Base-by-base conservation (phyloP, 2,113 vertebrate genomes). In the Rhinolophus sinicus region DNA sequence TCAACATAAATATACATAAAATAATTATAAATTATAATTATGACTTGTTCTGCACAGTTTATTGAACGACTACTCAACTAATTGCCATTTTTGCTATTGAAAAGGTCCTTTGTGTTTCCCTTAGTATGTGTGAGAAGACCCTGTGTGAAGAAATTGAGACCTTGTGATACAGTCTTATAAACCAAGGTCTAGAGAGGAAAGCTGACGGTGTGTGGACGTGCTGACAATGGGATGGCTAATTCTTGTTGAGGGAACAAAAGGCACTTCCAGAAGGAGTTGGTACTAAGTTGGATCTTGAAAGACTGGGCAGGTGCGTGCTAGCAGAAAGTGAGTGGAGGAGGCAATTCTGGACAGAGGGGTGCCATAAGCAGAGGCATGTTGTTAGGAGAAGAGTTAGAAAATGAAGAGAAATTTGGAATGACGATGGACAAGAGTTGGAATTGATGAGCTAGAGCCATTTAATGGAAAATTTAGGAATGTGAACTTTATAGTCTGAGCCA, bases 1-100 rank as follows among this genome's bases (percentile, higher is more conserved):
- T 89, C 35, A 75, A 19, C 24, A 72, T 33, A 3, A 75, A 60
- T 83, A 90, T 60, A 89, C n/a, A 84, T 64, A 44, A 93, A 94
- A 62, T 67, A 78, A 83, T 94, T 70, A 62, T 47, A 76, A 30
- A 47, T 18, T 54, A 75, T 67, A 80, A 67, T 67, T 69, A 80
- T 72, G 84, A 58, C 30, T 62, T 91, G 2, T 92, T 72, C 70
- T 65, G 14, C 9, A 38, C 0, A 80, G 5, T 58, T 47, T 56
- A 64, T 19, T 1, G 2, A 89, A 89, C 65, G 60, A 52, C 19
- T 47, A 50, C 35, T 44, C 8, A 56, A 81, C 10, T n/a, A 21
- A 87, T 9, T 13, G 40, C 22, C 40, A 70, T 80, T 89, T 93
- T 83, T 64, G 40, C 40, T 92, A 47, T 80, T 65, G 84, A 83